Percentiles rank a stretch among this genome's conserved stretches.
Evolutionary conservation across 2,888 invertebrate genomes (phyloP).

Genomic region (Tanypteryx hageni): DNA sequence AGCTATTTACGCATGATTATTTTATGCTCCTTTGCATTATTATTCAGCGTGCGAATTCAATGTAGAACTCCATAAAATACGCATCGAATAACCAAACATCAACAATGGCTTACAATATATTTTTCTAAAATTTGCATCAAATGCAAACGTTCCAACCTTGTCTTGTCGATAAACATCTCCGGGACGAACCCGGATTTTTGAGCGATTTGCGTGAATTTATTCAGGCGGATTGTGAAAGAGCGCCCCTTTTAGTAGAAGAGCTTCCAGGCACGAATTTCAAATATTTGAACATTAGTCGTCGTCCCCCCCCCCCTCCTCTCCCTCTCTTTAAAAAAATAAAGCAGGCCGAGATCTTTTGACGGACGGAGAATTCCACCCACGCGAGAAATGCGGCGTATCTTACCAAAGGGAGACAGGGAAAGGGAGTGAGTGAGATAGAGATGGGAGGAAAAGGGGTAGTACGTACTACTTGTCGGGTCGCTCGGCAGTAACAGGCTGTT

Average conservation of each 20-base stretch:
- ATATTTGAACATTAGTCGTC: not conserved
- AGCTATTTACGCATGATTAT: too few species aligned
- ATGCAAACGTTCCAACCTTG: not conserved
- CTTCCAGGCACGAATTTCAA: slow-evolving; percentile 29
- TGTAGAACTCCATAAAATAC: too few species aligned
- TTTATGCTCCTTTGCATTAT: too few species aligned
- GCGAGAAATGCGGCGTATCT: not conserved
- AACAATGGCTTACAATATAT: too few species aligned
- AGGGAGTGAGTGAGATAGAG: too few species aligned
- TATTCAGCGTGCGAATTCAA: too few species aligned
- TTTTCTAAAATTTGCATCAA: not conserved
- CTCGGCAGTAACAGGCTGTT: slow-evolving; percentile 10
- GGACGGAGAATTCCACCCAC: not conserved
- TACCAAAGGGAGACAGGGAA: not conserved
- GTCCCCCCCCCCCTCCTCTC: too few species aligned
- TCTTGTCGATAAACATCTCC: slow-evolving; percentile 43
- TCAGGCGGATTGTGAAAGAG: slow-evolving; percentile 11
- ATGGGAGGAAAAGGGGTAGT: slow-evolving; percentile 1
- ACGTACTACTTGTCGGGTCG: not conserved
- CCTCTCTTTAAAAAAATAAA: not conserved
- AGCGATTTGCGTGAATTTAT: slow-evolving; percentile 50
- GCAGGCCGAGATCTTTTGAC: not conserved
- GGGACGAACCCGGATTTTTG: not conserved
- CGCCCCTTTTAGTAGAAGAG: not conserved
- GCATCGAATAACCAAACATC: too few species aligned